phyloP scores from a whole-genome alignment of 2,113 vertebrate genomes.

The Lepus americanus region DNA sequence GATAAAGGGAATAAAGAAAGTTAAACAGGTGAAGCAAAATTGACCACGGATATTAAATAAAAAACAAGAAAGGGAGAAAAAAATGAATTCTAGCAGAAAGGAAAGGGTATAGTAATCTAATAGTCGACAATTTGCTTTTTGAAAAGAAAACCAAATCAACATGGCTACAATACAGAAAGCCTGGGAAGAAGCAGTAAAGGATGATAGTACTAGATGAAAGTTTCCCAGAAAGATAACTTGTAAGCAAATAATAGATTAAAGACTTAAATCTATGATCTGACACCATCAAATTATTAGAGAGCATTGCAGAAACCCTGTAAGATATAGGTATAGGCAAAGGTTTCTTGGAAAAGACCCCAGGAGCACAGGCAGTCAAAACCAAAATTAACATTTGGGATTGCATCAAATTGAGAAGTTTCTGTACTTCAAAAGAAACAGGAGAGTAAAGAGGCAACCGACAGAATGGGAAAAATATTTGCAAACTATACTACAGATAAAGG shows the following conservation, averaged over 20 bases:
- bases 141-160: background rate
- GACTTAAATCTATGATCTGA: no score
- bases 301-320: no score
- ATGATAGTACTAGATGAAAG: background rate
- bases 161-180: background rate
- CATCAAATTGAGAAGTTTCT: no score
- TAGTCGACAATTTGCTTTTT: background rate
- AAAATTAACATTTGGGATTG: no score
- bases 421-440: no score
- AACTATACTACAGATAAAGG: no score
- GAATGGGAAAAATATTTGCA: no score
- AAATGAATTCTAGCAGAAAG: conserved; percentile 30
- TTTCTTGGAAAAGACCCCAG: no score
- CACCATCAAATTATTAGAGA: no score
- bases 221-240: conserved; percentile 6
- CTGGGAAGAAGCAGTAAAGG: background rate
- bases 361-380: no score
- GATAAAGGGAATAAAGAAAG: background rate
- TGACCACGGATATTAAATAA: background rate
- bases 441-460: no score
- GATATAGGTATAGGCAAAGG: no score
- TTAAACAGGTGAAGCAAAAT: background rate
- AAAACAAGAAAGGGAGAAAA: conserved; percentile 4
- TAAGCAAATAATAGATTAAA: background rate
- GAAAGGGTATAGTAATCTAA: background rate